Evolutionary conservation across 2,888 invertebrate genomes (phyloP).

Genomic region (Antheraea assamensis): DNA sequence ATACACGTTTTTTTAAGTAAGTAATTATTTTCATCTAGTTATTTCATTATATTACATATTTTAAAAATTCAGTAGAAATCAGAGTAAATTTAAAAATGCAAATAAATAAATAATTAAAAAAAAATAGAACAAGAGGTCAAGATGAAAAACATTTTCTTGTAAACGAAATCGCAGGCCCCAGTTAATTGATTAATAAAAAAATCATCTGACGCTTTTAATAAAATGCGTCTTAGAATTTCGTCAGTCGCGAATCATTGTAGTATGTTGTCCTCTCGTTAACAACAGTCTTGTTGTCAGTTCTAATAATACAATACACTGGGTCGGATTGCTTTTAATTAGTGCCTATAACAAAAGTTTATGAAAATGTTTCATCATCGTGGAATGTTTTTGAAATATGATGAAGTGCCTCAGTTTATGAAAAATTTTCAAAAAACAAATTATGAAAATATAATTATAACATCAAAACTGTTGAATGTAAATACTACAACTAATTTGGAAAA

Average conservation of each 20-base stretch:
- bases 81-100: no score
- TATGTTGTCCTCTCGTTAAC: background rate
- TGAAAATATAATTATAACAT: conserved; percentile 2
- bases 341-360: conserved; percentile 1
- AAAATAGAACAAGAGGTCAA: no score
- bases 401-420: conserved; percentile 31
- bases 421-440: conserved; percentile 18
- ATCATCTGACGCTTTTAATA: background rate
- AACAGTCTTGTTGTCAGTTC: conserved; percentile 31
- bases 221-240: background rate
- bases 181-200: background rate
- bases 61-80: no score
- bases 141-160: background rate
- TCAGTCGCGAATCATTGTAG: background rate
- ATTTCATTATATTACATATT: no score
- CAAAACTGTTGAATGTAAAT: conserved; percentile 2
- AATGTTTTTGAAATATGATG: conserved; percentile 35
- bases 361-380: conserved; percentile 42
- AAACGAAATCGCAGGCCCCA: background rate
- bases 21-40: no score
- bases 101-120: no score
- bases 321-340: conserved; percentile 20
- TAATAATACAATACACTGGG: conserved; percentile 36
- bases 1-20: no score
- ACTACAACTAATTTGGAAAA: background rate